A percentile compares a stretch with the other conserved stretches of the same genome.
These are phyloP conservation scores for Tetragnatha versicolor DNA, from an alignment of 1,140 invertebrate genomes.

Conservation along the genomic window DNA sequence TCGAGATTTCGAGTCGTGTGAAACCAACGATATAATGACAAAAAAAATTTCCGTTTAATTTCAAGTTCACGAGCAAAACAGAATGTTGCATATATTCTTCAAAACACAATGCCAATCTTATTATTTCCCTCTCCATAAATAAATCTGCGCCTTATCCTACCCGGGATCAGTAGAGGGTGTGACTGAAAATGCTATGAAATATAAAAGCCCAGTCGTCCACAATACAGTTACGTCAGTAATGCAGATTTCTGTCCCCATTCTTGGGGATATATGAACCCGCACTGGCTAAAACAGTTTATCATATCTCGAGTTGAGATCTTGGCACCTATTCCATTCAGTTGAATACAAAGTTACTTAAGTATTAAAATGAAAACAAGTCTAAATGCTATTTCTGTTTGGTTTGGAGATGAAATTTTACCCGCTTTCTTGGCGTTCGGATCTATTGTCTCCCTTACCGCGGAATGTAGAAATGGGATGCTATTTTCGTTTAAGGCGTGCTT, in stretches of 20 bases:
- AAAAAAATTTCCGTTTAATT: too few relatives aligned
- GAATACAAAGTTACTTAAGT: constrained; percentile 32
- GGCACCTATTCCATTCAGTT: neutral
- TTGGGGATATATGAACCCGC: neutral
- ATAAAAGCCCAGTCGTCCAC: neutral
- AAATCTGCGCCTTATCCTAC: neutral
- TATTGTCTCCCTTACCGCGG: too few relatives aligned
- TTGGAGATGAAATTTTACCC: constrained; percentile 18
- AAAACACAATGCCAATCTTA: neutral
- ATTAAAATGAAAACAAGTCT: constrained; percentile 36
- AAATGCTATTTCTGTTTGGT: constrained; percentile 23
- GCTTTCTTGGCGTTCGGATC: too few relatives aligned
- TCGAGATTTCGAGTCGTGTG: too few relatives aligned
- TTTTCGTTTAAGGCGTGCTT: too few relatives aligned
- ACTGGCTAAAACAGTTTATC: constrained; percentile 9
- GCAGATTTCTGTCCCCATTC: neutral
- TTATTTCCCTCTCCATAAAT: neutral
- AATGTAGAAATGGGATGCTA: too few relatives aligned
- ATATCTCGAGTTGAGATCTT: constrained; percentile 11
- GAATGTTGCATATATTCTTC: neutral
- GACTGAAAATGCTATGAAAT: constrained; percentile 18
- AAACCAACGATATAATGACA: too few relatives aligned
- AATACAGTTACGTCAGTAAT: neutral
- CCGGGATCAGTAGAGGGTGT: neutral
- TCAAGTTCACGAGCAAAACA: too few relatives aligned